Conservation (phyloP, 2,888 invertebrate species). For the Amphipoea oculea region DNA sequence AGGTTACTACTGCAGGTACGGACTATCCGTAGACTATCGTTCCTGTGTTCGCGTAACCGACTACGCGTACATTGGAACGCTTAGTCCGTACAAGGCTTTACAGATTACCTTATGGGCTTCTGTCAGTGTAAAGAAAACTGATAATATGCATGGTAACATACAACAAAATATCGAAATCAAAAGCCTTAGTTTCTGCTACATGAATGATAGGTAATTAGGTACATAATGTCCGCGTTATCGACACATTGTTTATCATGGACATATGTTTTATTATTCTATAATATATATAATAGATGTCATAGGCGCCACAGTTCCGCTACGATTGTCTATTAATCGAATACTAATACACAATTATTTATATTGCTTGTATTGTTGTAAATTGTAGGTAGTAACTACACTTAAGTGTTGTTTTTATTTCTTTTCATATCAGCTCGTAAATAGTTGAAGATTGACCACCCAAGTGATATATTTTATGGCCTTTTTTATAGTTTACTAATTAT, state of each 20-base stretch:
- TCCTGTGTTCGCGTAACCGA: too few species aligned
- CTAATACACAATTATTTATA: neutral
- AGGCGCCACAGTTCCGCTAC: constrained; percentile 49
- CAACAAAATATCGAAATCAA: neutral
- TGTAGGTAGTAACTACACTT: neutral
- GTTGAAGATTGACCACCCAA: neutral
- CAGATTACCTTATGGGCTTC: neutral
- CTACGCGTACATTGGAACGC: too few species aligned
- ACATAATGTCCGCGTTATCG: constrained; percentile 14
- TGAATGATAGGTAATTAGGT: neutral
- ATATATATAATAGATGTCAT: constrained; percentile 18
- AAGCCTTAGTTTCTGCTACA: neutral
- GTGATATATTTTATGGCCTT: constrained; percentile 1
- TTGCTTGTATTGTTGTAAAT: neutral
- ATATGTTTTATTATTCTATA: constrained; percentile 10
- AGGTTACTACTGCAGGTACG: too few species aligned
- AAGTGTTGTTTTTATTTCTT: constrained; percentile 11
- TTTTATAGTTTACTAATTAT: constrained; percentile 1
- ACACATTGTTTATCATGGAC: constrained; percentile 26
- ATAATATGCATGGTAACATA: neutral
- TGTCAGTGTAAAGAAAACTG: neutral
- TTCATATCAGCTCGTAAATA: constrained; percentile 12
- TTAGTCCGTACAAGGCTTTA: too few species aligned
- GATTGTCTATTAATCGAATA: constrained; percentile 37
- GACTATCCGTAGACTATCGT: too few species aligned